Percentiles rank a stretch among this genome's conserved stretches.
phyloP scores from a whole-genome alignment of 2,113 vertebrate genomes.

The Edolisoma coerulescens region DNA sequence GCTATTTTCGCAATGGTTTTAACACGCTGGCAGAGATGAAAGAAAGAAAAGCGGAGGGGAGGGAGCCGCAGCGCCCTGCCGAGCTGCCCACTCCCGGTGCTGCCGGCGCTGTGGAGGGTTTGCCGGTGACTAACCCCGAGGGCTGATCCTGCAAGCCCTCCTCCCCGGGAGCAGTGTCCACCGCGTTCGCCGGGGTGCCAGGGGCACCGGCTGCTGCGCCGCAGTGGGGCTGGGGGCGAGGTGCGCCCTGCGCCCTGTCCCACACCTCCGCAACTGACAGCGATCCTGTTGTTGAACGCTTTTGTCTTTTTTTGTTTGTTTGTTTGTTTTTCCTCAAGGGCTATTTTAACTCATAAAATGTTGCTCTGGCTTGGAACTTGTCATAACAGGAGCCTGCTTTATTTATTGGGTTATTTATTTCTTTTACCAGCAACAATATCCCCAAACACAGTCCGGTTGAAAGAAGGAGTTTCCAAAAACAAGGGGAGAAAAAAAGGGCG shows the following conservation, averaged over 20 bases:
- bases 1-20: neutral
- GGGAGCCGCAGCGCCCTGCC: neutral
- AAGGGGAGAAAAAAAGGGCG: too few relatives aligned
- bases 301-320: too few relatives aligned
- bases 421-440: neutral
- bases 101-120: neutral
- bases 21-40: neutral
- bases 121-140: neutral
- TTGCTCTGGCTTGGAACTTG: neutral
- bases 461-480: neutral
- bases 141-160: neutral
- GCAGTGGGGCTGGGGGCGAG: neutral
- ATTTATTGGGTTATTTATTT: constrained; percentile 26
- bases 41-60: neutral
- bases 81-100: too few relatives aligned
- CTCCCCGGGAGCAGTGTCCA: neutral
- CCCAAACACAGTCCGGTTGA: neutral
- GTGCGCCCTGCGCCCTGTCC: neutral
- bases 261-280: neutral
- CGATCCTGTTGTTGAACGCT: neutral
- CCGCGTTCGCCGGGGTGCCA: accelerated
- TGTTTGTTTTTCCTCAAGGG: neutral
- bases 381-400: constrained; percentile 1
- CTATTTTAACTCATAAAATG: neutral
- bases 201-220: neutral